These are phyloP conservation scores for Tretioscincus oriximinensis DNA, from an alignment of 2,113 vertebrate species.

Conservation along the genomic window DNA sequence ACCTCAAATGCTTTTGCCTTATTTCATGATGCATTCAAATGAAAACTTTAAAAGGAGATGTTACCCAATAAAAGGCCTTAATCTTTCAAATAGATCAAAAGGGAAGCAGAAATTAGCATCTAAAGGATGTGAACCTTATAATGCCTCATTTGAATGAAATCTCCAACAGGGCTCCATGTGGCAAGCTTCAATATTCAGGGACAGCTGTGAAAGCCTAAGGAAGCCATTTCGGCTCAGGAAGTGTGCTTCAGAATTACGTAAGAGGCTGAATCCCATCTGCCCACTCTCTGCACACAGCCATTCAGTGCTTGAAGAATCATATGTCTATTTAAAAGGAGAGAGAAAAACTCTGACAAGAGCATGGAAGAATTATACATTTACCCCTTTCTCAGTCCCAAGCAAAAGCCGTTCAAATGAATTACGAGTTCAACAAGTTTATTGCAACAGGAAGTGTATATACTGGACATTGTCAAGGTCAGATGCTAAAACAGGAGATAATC, in stretches of 20 bases:
- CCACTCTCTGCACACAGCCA: neutral
- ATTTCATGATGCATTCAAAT: neutral
- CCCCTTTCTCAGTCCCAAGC: too few species aligned
- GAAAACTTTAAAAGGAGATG: neutral
- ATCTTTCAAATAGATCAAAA: neutral
- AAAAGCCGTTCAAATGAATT: neutral
- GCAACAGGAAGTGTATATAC: neutral
- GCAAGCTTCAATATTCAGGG: neutral
- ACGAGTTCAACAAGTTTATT: neutral
- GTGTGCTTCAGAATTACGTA: neutral
- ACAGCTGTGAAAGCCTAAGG: constrained; percentile 10
- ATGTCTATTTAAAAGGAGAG: neutral
- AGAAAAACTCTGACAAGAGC: neutral
- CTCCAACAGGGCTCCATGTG: neutral
- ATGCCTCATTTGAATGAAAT: neutral
- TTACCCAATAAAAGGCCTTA: neutral
- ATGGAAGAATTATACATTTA: neutral
- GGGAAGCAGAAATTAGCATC: neutral
- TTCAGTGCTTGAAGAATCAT: neutral
- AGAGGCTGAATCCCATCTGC: constrained; percentile 9
- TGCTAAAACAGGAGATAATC: neutral
- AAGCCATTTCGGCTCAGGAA: neutral
- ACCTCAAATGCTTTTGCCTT: neutral
- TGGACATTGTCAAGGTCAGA: neutral
- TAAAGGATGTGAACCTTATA: neutral